A percentile compares a stretch with the other conserved stretches of the same genome.
Conservation (phyloP, 2,113 vertebrate species). For the Tiliqua scincoides region DNA sequence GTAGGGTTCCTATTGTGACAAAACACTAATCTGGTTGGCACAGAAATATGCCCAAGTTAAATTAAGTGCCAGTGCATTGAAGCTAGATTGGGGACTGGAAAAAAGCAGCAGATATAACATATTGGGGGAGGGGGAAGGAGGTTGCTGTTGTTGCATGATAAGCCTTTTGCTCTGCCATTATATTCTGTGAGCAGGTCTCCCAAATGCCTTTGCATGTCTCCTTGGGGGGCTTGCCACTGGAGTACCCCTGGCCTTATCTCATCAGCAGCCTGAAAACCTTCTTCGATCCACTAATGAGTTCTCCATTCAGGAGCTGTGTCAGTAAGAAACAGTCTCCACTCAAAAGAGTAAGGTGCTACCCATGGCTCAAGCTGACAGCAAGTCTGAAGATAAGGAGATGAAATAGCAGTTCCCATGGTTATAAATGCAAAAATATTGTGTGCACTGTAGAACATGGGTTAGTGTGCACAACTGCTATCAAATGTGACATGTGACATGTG, state of each 20-base stretch:
- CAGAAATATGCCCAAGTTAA: neutral
- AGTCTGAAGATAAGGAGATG: neutral
- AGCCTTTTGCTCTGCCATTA: neutral
- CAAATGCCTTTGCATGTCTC: neutral
- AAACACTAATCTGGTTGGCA: conserved; percentile 1
- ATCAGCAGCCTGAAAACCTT: neutral
- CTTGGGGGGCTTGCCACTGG: neutral
- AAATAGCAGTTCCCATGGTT: too few relatives aligned
- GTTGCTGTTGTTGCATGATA: neutral
- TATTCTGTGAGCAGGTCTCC: neutral
- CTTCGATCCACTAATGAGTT: neutral
- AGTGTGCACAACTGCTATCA: neutral
- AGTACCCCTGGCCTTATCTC: neutral
- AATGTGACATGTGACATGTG: too few relatives aligned
- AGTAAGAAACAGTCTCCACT: neutral
- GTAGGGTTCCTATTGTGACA: neutral
- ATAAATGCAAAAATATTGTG: neutral
- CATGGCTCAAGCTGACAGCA: neutral
- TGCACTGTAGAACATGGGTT: neutral
- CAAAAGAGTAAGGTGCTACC: neutral
- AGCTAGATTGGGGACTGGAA: neutral
- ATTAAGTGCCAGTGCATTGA: neutral
- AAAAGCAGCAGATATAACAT: neutral
- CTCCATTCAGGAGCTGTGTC: neutral
- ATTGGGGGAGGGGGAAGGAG: neutral